A percentile compares a stretch with the other conserved stretches of the same genome.
phyloP scores from a whole-genome alignment of 2,797 vertebrate genomes.

The Pseudochirops cupreus region DNA sequence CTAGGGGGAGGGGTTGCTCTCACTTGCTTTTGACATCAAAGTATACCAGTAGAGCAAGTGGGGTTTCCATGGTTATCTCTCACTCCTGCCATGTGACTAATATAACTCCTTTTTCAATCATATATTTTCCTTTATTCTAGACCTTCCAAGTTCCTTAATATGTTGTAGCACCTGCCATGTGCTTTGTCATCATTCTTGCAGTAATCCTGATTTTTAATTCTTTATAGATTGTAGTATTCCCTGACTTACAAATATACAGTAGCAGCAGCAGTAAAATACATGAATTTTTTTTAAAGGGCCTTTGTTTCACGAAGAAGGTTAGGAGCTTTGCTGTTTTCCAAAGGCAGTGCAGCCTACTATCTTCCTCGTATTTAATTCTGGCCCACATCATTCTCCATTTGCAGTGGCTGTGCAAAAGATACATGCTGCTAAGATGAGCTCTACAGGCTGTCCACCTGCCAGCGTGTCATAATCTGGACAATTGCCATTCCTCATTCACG shows the following conservation, averaged over 20 bases:
- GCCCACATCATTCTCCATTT: neutral
- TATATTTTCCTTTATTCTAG: neutral
- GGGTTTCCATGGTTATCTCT: neutral
- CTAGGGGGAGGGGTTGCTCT: neutral
- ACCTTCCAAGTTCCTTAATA: neutral
- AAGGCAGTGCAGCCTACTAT: neutral
- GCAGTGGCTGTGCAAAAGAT: neutral
- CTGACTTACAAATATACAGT: neutral
- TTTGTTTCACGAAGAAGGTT: neutral
- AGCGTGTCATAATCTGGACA: neutral
- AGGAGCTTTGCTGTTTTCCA: neutral
- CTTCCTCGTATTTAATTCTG: neutral
- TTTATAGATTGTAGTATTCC: neutral
- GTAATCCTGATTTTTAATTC: neutral
- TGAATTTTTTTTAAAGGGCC: neutral
- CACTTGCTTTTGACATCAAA: neutral
- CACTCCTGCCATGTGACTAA: neutral
- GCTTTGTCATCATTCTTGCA: neutral
- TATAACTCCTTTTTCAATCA: neutral
- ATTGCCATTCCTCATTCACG: neutral
- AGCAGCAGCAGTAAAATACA: neutral
- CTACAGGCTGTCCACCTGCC: neutral
- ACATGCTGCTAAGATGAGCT: neutral
- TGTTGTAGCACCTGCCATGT: neutral
- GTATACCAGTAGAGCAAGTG: neutral